phyloP scores from a whole-genome alignment of 1,140 invertebrate species.

The Carposina sasakii region DNA sequence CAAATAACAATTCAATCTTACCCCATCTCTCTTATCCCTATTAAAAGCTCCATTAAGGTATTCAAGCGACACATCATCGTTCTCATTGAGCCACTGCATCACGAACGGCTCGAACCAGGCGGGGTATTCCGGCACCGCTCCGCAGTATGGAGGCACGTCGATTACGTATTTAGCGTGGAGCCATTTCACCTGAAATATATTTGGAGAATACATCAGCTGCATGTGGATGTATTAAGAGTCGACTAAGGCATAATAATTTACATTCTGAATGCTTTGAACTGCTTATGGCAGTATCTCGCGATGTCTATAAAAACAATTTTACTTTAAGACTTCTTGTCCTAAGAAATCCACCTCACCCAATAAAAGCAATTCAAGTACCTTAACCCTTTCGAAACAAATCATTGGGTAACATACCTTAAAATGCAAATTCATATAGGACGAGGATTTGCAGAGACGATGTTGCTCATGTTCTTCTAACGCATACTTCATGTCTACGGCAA shows the following conservation, averaged over 20 bases:
- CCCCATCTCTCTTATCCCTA: constrained; percentile 98
- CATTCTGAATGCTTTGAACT: no score
- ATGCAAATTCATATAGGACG: constrained; percentile 99
- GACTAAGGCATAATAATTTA: no score
- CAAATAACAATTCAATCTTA: no score
- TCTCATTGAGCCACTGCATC: constrained; percentile 99
- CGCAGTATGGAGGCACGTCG: constrained; percentile 97
- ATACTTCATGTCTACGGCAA: constrained; percentile 98
- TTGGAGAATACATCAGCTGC: no score
- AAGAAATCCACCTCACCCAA: no score
- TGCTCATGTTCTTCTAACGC: constrained; percentile 98
- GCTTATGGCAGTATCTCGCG: no score
- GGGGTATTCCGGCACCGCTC: constrained; percentile 94
- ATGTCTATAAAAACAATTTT: no score
- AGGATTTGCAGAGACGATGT: constrained; percentile 95
- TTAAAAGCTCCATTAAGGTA: constrained; percentile 99
- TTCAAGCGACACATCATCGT: constrained; percentile 99
- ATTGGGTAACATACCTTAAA: constrained; percentile 80
- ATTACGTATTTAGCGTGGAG: constrained; percentile 99
- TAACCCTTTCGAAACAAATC: no score
- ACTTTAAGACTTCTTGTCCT: no score
- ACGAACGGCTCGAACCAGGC: constrained; percentile 99
- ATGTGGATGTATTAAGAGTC: no score
- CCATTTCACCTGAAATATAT: constrained; percentile 96
- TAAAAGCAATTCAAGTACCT: no score